Base-by-base conservation (phyloP, 2,113 vertebrate genomes). In the Ranitomeya imitator region DNA sequence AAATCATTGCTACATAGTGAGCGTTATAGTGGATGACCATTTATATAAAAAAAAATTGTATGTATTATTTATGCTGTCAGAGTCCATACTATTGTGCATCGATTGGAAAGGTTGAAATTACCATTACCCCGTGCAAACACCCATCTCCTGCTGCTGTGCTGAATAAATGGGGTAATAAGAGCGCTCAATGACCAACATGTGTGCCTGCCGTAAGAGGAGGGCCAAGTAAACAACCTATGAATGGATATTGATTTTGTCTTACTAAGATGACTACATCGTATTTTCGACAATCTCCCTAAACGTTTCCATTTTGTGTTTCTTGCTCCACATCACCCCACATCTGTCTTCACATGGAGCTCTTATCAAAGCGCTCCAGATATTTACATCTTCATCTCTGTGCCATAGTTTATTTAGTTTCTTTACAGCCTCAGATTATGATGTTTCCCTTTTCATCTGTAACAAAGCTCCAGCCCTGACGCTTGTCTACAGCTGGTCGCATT, bases 381-480 rank as follows among this genome's bases (percentile, higher is more conserved):
- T 71, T 31, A 26, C 23, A 71, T 71, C n/a, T 23, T 23, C 23
- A 71, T 71, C 23, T 71, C 10, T 26, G 67, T 14, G 67, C 12
- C 23, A 71, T 71, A 23, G 23, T 26, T 71, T 71, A 31, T 31
- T 71, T 31, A 0, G 23, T 26, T 71, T 71, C 67, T 71, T 71
- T 23, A 71, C 23, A 23, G 23, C 63, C 23, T 71, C 67, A 71
- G 23, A 71, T 71, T 71, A 26, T 26, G n/a, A 71, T 26, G 67
- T 71, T 71, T 71, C 67, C 26, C 67, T 71, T 71, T 71, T 71
- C 23, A 71, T 71, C 67, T 71, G 26, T 12, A 31, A 71, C 67
- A 71, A 71, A 71, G 67, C 67, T 71, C 67, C 23, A 14, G 12
- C 14, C 26, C 23, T 71, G 18, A 8, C 26, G 23, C 67, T 71